Percentiles rank a stretch among this genome's conserved stretches.
These are phyloP conservation scores for Diabrotica virgifera DNA, from an alignment of 1,140 invertebrate species.

Conservation along the genomic window DNA sequence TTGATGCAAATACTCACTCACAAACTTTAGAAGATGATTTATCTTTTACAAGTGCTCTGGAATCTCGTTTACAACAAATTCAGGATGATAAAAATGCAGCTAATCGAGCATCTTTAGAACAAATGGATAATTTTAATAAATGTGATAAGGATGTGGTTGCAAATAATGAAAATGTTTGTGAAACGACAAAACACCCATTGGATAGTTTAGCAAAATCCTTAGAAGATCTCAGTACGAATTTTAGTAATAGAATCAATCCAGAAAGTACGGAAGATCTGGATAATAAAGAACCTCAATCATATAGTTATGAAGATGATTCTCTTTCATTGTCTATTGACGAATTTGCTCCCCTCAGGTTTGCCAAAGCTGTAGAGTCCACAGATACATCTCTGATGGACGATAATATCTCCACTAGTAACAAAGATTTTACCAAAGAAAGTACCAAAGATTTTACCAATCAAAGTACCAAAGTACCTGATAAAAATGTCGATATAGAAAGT, in stretches of 20 bases:
- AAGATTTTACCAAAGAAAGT: background rate
- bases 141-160: background rate
- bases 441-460: background rate
- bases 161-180: slow-evolving; percentile 5
- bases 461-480: background rate
- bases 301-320: background rate
- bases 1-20: no score
- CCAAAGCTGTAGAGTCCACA: slow-evolving; percentile 25
- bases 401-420: background rate
- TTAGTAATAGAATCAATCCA: no score
- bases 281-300: background rate
- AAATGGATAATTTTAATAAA: no score
- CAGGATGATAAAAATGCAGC: background rate
- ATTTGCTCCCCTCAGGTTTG: slow-evolving; percentile 18
- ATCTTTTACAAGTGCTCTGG: no score
- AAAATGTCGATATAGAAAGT: slow-evolving; percentile 14
- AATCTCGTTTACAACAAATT: background rate
- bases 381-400: slow-evolving; percentile 19
- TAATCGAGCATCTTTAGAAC: background rate
- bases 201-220: no score
- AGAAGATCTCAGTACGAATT: no score
- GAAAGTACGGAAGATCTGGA: slow-evolving; percentile 6
- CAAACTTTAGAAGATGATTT: no score
- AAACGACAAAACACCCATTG: no score
- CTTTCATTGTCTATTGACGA: background rate